These are phyloP conservation scores for Pristionchus japonicus DNA, from an alignment of 2,888 invertebrate species.

Conservation along the genomic window DNA sequence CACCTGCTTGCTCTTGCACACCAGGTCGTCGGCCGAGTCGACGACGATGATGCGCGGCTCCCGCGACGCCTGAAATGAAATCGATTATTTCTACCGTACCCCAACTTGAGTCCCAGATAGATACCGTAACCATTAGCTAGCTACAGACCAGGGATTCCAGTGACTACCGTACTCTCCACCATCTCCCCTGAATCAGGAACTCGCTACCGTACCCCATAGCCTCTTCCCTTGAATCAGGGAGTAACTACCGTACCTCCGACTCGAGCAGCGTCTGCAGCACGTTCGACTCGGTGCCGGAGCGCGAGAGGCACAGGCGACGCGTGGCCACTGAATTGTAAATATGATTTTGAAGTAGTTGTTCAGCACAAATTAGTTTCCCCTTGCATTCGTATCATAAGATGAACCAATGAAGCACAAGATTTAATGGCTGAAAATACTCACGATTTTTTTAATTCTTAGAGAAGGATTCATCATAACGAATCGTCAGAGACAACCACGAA, in stretches of 20 bases:
- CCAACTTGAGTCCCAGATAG: too few relatives aligned
- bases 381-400: too few relatives aligned
- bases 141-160: not conserved
- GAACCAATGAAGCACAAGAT: too few relatives aligned
- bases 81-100: not conserved
- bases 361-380: too few relatives aligned
- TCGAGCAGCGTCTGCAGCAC: conserved; percentile 43
- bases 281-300: conserved; percentile 36
- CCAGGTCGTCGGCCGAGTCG: conserved; percentile 45
- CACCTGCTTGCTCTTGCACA: conserved; percentile 44
- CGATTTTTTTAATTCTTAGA: too few relatives aligned
- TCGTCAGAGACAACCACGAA: too few relatives aligned
- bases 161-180: not conserved
- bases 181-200: not conserved
- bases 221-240: not conserved
- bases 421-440: too few relatives aligned
- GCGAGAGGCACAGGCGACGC: conserved; percentile 23
- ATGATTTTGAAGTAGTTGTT: not conserved
- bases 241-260: not conserved
- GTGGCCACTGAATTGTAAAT: not conserved
- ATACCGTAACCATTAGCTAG: not conserved
- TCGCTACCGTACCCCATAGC: not conserved
- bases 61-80: not conserved
- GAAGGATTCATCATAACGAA: too few relatives aligned
- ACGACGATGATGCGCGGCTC: conserved; percentile 40